phyloP scores from a whole-genome alignment of 2,888 invertebrate species.

The Resseliella maxima region DNA sequence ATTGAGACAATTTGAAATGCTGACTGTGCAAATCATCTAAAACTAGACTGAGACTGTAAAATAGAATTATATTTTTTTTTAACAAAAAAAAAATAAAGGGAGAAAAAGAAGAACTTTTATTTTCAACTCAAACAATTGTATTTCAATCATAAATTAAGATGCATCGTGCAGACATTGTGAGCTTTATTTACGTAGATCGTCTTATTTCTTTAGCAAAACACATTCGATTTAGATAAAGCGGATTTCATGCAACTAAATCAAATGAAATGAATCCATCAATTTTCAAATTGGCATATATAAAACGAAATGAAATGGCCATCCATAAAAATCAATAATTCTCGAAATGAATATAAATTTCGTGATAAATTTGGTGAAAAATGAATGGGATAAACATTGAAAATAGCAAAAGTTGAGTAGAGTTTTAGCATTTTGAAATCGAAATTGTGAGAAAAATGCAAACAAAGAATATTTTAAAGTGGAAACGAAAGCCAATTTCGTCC shows the following conservation, averaged over 20 bases:
- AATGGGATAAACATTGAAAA: not conserved
- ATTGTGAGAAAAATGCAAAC: not conserved
- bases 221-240: not conserved
- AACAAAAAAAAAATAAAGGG: too few species aligned
- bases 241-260: not conserved
- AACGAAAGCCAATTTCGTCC: conserved; percentile 15
- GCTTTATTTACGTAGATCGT: too few species aligned
- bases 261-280: not conserved
- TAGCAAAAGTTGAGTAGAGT: not conserved
- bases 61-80: too few species aligned
- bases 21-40: too few species aligned
- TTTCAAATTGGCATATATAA: not conserved
- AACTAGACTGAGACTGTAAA: too few species aligned
- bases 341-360: not conserved
- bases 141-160: too few species aligned
- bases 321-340: conserved; percentile 23
- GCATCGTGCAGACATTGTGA: too few species aligned
- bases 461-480: conserved; percentile 6
- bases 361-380: not conserved
- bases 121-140: not conserved
- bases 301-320: not conserved
- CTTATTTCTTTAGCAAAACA: not conserved
- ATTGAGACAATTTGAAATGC: too few species aligned
- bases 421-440: not conserved
- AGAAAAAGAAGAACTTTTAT: too few species aligned